These are phyloP conservation scores for Seriola dumerili DNA, from an alignment of 2,113 vertebrate species.

Conservation along the genomic window DNA sequence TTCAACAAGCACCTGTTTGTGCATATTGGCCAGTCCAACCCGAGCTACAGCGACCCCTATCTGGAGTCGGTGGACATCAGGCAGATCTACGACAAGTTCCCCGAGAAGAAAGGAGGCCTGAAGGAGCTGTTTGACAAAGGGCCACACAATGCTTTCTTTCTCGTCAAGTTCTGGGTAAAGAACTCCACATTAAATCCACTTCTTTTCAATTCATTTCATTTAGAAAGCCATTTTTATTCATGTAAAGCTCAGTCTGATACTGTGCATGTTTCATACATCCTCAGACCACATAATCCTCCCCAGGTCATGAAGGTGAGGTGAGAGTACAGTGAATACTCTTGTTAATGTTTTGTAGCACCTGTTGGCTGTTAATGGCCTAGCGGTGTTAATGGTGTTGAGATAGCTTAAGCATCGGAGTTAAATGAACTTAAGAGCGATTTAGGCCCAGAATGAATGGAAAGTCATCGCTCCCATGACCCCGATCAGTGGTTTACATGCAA, in stretches of 20 bases:
- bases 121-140: slow-evolving; percentile 95
- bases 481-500: slow-evolving; percentile 19
- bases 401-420: slow-evolving; percentile 52
- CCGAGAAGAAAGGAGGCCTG: slow-evolving; percentile 94
- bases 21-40: slow-evolving; percentile 94
- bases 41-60: slow-evolving; percentile 91
- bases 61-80: slow-evolving; percentile 94
- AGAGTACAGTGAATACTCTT: slow-evolving; percentile 54
- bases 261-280: slow-evolving; percentile 30
- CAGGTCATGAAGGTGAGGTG: slow-evolving; percentile 51
- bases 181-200: too few relatives aligned
- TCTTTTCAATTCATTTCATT: not conserved
- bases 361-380: slow-evolving; percentile 69
- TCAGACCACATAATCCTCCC: slow-evolving; percentile 29
- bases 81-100: slow-evolving; percentile 97
- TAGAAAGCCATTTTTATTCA: not conserved
- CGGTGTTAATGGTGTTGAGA: slow-evolving; percentile 59
- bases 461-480: slow-evolving; percentile 38
- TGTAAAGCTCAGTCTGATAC: not conserved
- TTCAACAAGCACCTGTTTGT: slow-evolving; percentile 96
- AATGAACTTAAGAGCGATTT: slow-evolving; percentile 61
- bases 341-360: slow-evolving; percentile 77
- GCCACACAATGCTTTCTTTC: slow-evolving; percentile 92
- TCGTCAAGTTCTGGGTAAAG: slow-evolving; percentile 95
- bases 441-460: slow-evolving; percentile 61